Evolutionary conservation across 2,797 vertebrate genomes (phyloP), one percentile per base, ranked within the genome.

Genomic region (Enteromius treurensis): DNA sequence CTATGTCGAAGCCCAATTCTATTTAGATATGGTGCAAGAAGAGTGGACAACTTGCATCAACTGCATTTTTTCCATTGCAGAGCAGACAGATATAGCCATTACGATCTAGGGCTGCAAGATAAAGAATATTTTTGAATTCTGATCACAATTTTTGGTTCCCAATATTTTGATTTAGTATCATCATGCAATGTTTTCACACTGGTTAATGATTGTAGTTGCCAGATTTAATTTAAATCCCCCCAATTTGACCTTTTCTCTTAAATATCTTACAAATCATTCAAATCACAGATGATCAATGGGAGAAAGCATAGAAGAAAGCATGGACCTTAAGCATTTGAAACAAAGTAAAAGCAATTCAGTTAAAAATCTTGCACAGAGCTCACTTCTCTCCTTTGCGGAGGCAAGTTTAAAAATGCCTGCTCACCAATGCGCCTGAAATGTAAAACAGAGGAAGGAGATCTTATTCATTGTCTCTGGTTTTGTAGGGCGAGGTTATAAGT

Each of bases 271-370:
- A 8, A 8, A 8, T 40, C 37, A 19, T 86, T 21, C 0, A 37
- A 8, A 86, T 83, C 11, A 75, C 47, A 42, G 77, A 70, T 5
- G 49, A 83, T 8, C n/a, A 26, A 6, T 69, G 40, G 73, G 17
- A 23, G 15, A 49, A 81, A 2, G 49, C 49, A 1, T 80, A 34
- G 77, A 40, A 34, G 17, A 83, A 8, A 62, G 42, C 29, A 13
- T 65, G 32, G 70, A 73, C 40, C 0, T 0, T 76, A 6, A 62
- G 49, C 1, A 49, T 71, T 17, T 49, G 84, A 60, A 74, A 81
- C 11, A 4, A 21, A 51, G 32, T 83, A 14, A 83, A 77, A 84
- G 81, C 73, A 2, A 80, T 62, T 3, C 42, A 86, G 67, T 23
- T 62, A 0, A 84, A 84, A 47, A 45, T 82, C 26, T 40, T 40